These are phyloP conservation scores for Platycheirus rosarum DNA, from an alignment of 2,888 invertebrate genomes.

Conservation along the genomic window DNA sequence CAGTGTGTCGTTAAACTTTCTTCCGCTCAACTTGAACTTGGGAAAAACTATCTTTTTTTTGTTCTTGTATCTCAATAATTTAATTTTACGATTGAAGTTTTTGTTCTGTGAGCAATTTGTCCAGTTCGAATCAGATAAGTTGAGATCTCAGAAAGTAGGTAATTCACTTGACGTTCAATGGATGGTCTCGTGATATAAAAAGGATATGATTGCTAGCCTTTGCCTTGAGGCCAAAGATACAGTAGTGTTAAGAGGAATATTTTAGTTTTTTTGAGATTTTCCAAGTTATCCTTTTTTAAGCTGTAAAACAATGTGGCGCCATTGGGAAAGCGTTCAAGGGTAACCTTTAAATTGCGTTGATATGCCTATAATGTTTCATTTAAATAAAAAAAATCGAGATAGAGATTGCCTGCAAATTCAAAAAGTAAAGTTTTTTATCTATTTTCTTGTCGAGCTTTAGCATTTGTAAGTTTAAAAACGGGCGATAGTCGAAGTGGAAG, in stretches of 20 bases:
- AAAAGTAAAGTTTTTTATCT: slow-evolving; percentile 10
- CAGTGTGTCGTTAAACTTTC: slow-evolving; percentile 36
- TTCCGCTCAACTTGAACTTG: slow-evolving; percentile 72
- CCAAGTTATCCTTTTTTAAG: slow-evolving; percentile 44
- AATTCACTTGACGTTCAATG: slow-evolving; percentile 35
- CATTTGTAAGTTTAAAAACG: no score
- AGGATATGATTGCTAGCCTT: slow-evolving; percentile 28
- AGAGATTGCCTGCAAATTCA: slow-evolving; percentile 34
- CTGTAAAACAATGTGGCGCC: slow-evolving; percentile 73
- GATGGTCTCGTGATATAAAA: slow-evolving; percentile 32
- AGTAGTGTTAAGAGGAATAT: slow-evolving; percentile 23
- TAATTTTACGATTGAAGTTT: slow-evolving; percentile 73
- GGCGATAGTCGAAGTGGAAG: no score
- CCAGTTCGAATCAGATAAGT: slow-evolving; percentile 65
- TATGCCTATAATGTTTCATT: slow-evolving; percentile 70
- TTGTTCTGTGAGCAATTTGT: slow-evolving; percentile 66
- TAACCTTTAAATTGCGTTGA: slow-evolving; percentile 66
- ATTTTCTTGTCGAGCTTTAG: neutral
- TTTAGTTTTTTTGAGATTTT: slow-evolving; percentile 14
- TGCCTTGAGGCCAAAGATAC: neutral
- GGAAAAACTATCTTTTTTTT: slow-evolving; percentile 51
- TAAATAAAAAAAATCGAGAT: slow-evolving; percentile 57
- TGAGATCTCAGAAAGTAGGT: slow-evolving; percentile 29
- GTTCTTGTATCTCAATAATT: slow-evolving; percentile 54
- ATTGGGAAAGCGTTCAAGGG: slow-evolving; percentile 53